phyloP scores from a whole-genome alignment of 2,888 invertebrate genomes.

The Metalampra italica region DNA sequence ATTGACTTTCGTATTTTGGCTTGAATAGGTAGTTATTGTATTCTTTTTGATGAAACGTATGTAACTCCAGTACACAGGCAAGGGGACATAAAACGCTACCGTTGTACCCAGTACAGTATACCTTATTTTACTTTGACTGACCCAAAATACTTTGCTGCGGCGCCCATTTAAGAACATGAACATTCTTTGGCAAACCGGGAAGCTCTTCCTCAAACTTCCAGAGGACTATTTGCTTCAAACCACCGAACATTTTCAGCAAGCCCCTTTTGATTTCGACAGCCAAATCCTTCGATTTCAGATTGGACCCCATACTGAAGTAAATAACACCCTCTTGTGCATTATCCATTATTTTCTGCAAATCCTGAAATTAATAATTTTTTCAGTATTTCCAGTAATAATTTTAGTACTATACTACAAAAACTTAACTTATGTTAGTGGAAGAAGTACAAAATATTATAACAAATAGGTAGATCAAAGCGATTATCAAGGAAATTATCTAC shows the following conservation, averaged over 20 bases:
- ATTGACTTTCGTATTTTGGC: no score
- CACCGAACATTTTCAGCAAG: constrained; percentile 48
- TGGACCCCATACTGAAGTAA: constrained; percentile 67
- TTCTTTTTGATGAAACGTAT: no score
- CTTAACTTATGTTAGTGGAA: no score
- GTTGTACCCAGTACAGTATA: no score
- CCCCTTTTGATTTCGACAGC: constrained; percentile 37
- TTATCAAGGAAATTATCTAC: no score
- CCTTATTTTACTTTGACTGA: constrained; percentile 19
- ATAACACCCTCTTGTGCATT: constrained; percentile 57
- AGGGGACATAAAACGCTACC: no score
- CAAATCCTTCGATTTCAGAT: constrained; percentile 44
- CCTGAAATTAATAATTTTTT: constrained; percentile 19
- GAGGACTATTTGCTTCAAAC: constrained; percentile 58
- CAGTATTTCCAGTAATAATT: not conserved
- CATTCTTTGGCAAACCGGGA: constrained; percentile 43
- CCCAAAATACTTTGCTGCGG: constrained; percentile 57
- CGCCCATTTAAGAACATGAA: constrained; percentile 54
- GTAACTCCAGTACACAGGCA: no score
- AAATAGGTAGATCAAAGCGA: no score
- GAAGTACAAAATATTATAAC: no score
- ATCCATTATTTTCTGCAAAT: constrained; percentile 47
- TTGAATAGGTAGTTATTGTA: no score
- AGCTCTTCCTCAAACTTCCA: constrained; percentile 61
- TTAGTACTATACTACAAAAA: not conserved